A percentile compares a stretch with the other conserved stretches of the same genome.
Evolutionary conservation across 2,888 invertebrate genomes (phyloP).

Genomic region (Nycteola revayana): DNA sequence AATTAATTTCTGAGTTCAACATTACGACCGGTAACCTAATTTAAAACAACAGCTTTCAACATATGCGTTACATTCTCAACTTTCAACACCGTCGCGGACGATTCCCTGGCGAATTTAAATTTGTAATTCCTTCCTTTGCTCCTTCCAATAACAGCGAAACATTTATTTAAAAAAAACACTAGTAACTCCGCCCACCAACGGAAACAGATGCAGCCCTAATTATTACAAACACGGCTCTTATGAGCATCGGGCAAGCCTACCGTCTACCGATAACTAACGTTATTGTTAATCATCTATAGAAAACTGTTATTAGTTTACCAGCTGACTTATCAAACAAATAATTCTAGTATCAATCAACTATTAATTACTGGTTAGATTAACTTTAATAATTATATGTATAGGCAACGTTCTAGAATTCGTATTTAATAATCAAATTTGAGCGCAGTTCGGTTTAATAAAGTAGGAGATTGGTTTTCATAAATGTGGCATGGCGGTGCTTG

Average conservation of each 20-base stretch:
- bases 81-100: constrained; percentile 57
- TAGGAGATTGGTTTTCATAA: too few species aligned
- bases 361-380: constrained; percentile 10
- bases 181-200: constrained; percentile 67
- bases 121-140: constrained; percentile 69
- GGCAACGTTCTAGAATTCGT: too few species aligned
- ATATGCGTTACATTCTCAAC: constrained; percentile 73
- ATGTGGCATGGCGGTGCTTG: too few species aligned
- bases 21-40: too few species aligned
- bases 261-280: constrained; percentile 46
- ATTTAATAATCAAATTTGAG: too few species aligned
- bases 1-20: too few species aligned
- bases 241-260: constrained; percentile 55
- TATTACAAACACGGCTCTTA: constrained; percentile 72
- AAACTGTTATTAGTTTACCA: constrained; percentile 44
- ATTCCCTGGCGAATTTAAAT: constrained; percentile 78
- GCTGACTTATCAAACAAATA: constrained; percentile 35
- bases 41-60: too few species aligned
- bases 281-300: constrained; percentile 44
- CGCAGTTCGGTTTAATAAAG: too few species aligned
- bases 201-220: constrained; percentile 78
- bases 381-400: too few species aligned
- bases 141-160: constrained; percentile 68
- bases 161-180: constrained; percentile 62
- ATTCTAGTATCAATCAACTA: constrained; percentile 10